phyloP scores from a whole-genome alignment of 2,113 vertebrate species.

The Menidia beryllina region DNA sequence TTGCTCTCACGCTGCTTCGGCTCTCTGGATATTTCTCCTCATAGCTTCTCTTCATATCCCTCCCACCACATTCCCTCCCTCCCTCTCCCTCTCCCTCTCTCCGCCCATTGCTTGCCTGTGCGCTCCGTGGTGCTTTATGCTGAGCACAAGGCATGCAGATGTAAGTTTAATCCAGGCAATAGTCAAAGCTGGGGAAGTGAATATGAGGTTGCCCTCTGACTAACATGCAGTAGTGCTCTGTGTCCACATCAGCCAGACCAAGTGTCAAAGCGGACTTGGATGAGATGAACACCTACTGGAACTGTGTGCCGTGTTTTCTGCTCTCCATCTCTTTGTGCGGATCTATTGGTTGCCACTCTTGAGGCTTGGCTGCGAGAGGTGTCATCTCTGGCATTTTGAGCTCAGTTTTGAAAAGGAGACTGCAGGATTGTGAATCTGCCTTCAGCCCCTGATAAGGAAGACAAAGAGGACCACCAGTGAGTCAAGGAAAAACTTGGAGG shows the following conservation, averaged over 20 bases:
- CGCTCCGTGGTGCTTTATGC: slow-evolving; percentile 60
- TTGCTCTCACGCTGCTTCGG: slow-evolving; percentile 48
- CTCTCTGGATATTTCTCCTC: slow-evolving; percentile 62
- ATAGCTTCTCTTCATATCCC: slow-evolving; percentile 67
- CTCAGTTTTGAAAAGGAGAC: slow-evolving; percentile 66
- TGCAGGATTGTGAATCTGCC: slow-evolving; percentile 51
- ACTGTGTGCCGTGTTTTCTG: slow-evolving; percentile 36
- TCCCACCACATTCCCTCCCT: slow-evolving; percentile 60
- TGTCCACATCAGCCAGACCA: slow-evolving; percentile 42
- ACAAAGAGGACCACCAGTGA: slow-evolving; percentile 37
- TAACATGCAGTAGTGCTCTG: slow-evolving; percentile 39
- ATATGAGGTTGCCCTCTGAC: slow-evolving; percentile 53
- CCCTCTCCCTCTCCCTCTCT: slow-evolving; percentile 22
- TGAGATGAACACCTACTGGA: slow-evolving; percentile 59
- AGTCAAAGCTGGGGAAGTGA: slow-evolving; percentile 52
- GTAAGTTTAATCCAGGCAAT: slow-evolving; percentile 76
- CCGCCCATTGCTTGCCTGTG: slow-evolving; percentile 54
- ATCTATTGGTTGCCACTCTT: slow-evolving; percentile 59
- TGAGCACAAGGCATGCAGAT: slow-evolving; percentile 68
- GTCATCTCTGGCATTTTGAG: slow-evolving; percentile 44
- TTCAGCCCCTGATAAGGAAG: slow-evolving; percentile 40
- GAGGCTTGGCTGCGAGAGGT: slow-evolving; percentile 53
- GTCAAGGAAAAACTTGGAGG: slow-evolving; percentile 36
- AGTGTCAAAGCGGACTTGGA: slow-evolving; percentile 46
- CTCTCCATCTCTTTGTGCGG: slow-evolving; percentile 54